Base-by-base conservation (phyloP, 1,140 invertebrate species). In the Pomacea maculata region DNA sequence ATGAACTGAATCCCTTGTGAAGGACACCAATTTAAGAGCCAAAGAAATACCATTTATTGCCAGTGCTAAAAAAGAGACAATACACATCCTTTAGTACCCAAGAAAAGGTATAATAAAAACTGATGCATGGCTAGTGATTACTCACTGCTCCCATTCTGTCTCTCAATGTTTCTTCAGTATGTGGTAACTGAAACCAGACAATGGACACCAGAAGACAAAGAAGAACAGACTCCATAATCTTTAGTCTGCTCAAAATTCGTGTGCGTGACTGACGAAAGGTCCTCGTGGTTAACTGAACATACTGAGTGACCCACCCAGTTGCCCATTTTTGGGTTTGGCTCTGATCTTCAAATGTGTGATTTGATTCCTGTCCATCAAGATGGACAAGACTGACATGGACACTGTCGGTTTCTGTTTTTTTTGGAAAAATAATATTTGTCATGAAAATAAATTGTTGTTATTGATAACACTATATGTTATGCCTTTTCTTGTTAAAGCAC, bases 271-370 rank as follows among this genome's bases (percentile, higher is more conserved):
- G 95, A 89, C 94, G 94, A 89, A 96, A 96, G 90, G 96, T 96
- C 82, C 96, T 91, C 87, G 94, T 93, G 29, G 95, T 95, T 81
- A 97, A 92, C 29, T 94, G 94, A 91, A 94, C 94, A 88, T 96
- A 95, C 89, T 97, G 96, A 0, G 95, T 96, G 91, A 94, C 94
- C 86, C 96, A 96, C 82, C 94, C 94, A 10, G 95, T 96, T 52
- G 95, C 95, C 95, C 95, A 96, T 84, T 92, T 92, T 29, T 17
- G 73, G 64, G 83, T 75, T 21, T 17, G 71, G 74, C 67, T 73
- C 15, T n/a, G 45, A 54, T 71, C 77, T 64, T 52, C 52, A n/a
- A 11, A 9, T 10, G 55, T n/a, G 55, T 54, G 57, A 8, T 67
- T 29, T 61, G 57, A 61, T 61, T 17, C 65, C 21, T 71, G 54